A percentile compares a stretch with the other conserved stretches of the same genome.
phyloP scores from a whole-genome alignment of 1,140 invertebrate genomes.

The Meloidogyne chitwoodi region DNA sequence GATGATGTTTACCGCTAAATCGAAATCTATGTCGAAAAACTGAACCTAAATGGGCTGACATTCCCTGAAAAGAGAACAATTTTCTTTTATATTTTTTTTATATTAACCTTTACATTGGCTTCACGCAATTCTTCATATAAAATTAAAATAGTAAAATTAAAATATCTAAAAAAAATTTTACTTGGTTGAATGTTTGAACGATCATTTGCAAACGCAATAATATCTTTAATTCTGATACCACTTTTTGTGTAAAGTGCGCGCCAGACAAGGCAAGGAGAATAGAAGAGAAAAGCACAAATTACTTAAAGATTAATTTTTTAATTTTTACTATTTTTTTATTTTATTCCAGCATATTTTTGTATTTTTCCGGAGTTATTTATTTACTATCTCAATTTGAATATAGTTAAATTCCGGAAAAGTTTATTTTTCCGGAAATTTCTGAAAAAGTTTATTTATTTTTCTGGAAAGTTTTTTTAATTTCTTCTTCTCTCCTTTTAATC shows the following conservation, averaged over 20 bases:
- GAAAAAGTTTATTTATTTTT: too few relatives aligned
- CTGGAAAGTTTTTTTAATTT: too few relatives aligned
- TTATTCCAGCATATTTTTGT: neutral
- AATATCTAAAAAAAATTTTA: neutral
- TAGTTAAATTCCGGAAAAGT: too few relatives aligned
- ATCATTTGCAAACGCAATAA: slow-evolving; percentile 54
- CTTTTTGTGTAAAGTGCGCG: slow-evolving; percentile 39
- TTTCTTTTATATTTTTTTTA: too few relatives aligned
- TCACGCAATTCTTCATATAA: neutral
- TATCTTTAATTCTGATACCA: slow-evolving; percentile 56
- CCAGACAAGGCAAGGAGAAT: slow-evolving; percentile 57
- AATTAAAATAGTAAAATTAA: neutral
- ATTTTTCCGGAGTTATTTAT: too few relatives aligned
- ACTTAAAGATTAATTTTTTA: slow-evolving; percentile 24
- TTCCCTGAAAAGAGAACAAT: slow-evolving; percentile 28
- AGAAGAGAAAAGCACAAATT: slow-evolving; percentile 55
- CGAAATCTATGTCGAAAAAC: slow-evolving; percentile 54
- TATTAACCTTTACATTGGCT: neutral
- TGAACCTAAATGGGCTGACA: slow-evolving; percentile 52
- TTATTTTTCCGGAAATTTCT: too few relatives aligned
- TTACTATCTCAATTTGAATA: too few relatives aligned
- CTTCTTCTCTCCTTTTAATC: neutral
- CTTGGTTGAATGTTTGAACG: slow-evolving; percentile 54
- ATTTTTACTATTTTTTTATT: neutral
- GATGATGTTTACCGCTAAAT: slow-evolving; percentile 39